Evolutionary conservation across 2,113 vertebrate genomes (phyloP).

Genomic region (Pandion haliaetus): DNA sequence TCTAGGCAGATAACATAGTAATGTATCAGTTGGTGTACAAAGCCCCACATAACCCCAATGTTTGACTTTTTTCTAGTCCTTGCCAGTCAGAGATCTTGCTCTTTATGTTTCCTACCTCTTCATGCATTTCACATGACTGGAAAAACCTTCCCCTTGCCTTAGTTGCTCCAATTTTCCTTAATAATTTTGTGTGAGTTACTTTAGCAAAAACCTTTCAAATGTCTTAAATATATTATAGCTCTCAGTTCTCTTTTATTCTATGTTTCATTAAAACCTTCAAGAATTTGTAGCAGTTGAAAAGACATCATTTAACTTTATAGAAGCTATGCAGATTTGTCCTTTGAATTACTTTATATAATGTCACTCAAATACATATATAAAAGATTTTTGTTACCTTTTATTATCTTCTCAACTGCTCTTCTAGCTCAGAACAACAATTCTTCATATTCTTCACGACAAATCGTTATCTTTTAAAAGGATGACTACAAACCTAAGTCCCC

Average conservation of each 20-base stretch:
- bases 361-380: not conserved
- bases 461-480: not conserved
- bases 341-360: not conserved
- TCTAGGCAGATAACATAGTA: not conserved
- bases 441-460: not conserved
- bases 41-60: not conserved
- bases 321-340: not conserved
- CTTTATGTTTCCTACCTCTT: not conserved
- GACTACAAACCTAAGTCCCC: not conserved
- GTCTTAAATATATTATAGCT: not conserved
- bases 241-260: not conserved
- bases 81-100: not conserved
- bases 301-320: not conserved
- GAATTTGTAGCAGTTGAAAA: not conserved
- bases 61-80: not conserved
- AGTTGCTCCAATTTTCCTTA: not conserved
- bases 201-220: not conserved
- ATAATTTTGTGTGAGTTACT: not conserved
- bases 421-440: not conserved
- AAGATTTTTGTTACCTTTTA: not conserved
- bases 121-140: not conserved
- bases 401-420: not conserved
- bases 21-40: not conserved
- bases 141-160: not conserved
- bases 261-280: not conserved